Evolutionary conservation across 2,113 vertebrate species (phyloP).

Genomic region (Vidua macroura): DNA sequence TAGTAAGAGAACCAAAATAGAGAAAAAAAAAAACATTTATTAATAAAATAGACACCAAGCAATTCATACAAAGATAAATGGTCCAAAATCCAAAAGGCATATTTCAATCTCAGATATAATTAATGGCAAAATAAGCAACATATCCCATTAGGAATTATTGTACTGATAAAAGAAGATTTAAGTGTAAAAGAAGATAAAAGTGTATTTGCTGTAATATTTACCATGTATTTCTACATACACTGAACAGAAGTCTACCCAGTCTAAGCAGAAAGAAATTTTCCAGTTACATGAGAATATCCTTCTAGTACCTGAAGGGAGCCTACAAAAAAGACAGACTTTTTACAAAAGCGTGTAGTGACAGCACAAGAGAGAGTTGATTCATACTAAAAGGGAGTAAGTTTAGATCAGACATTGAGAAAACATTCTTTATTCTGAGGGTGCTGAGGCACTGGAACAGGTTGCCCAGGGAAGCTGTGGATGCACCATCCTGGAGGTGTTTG

Average conservation of each 20-base stretch:
- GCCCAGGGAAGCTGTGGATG: not conserved
- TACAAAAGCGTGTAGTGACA: not conserved
- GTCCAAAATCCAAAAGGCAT: not conserved
- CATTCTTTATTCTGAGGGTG: not conserved
- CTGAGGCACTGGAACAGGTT: not conserved
- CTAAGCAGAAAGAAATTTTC: not conserved
- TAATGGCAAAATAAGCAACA: not conserved
- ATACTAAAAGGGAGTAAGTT: not conserved
- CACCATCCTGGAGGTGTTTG: not conserved
- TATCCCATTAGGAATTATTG: not conserved
- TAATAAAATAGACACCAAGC: conserved; percentile 11
- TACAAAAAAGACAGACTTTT: not conserved
- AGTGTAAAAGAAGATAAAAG: too few species aligned
- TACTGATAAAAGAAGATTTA: not conserved
- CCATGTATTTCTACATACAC: not conserved
- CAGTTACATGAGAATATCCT: not conserved
- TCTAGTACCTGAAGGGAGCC: not conserved
- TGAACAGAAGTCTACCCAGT: not conserved
- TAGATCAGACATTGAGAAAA: not conserved
- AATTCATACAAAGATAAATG: not conserved
- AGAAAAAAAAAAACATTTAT: conserved; percentile 43
- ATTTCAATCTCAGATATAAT: not conserved
- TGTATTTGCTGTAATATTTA: not conserved
- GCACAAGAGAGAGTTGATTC: not conserved
- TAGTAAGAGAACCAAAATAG: conserved; percentile 6